Evolutionary conservation across 2,888 invertebrate genomes (phyloP), one percentile per base, ranked within the genome.

Genomic region (Poecilus cupreus): DNA sequence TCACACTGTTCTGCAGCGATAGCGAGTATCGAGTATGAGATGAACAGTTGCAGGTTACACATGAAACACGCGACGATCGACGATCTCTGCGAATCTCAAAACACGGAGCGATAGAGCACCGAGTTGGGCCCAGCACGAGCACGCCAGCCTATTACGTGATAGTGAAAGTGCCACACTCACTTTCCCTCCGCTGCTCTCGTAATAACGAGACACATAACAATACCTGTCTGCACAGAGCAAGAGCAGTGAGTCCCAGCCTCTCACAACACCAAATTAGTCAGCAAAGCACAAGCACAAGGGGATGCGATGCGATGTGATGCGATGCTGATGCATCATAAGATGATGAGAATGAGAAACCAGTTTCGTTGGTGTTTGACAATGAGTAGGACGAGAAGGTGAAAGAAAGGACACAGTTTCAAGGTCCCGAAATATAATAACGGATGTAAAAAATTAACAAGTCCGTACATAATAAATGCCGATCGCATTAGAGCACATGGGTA

Each of bases 191-290:
- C 18, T 72, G 87, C 85, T 88, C 87, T 86, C 85, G 86, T 88
- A 87, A 88, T 87, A 87, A 87, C 88, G 87, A 86, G 85, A 86
- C 87, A 87, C 87, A 88, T 86, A 88, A 88, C 88, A 88, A 88
- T 87, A 85, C 54, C 46, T 72, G 46, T 46, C 43, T 46, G 72
- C 72, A 3, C n/a, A 6, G 46, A 54, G 54, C 18, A 54, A 49
- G 8, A 20, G 54, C 54, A 54, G 20, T 54, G 10, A 18, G 18
- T 26, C 5, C 8, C 32, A 11, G 22, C 18, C n/a, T n/a, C n/a
- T n/a, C n/a, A n/a, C n/a, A n/a, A n/a, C n/a, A n/a, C n/a, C 22
- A 3, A 11, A 22, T 60, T 60, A 60, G 24, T 26, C 13, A 32
- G 32, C 32, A 32, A 5, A 5, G 5, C 26, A 26, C 26, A 32